Conservation (phyloP, 30 jellyfish, hydroid and myxozoan genomes). For the Sanderia malayensis region DNA sequence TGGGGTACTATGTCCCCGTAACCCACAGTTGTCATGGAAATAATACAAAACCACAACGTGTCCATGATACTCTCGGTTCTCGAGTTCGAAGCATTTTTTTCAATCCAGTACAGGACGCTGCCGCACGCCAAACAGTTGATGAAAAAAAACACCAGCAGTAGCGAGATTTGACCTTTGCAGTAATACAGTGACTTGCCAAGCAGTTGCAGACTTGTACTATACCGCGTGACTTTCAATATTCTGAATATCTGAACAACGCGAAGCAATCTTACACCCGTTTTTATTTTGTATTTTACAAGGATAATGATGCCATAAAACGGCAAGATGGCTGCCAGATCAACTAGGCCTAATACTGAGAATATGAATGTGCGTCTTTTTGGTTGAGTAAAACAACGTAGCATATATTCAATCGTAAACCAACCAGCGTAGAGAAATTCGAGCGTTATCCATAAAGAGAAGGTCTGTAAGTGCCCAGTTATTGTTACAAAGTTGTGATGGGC, state of each 20-base stretch:
- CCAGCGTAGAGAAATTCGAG: slow-evolving; percentile 37
- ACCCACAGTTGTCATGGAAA: slow-evolving; percentile 82
- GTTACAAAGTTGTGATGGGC: neutral
- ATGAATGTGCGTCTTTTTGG: slow-evolving; percentile 21
- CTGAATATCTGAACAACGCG: slow-evolving; percentile 50
- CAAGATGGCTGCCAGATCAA: slow-evolving; percentile 46
- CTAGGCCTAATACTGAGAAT: slow-evolving; percentile 52
- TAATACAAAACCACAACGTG: slow-evolving; percentile 64
- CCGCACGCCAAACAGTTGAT: slow-evolving; percentile 61
- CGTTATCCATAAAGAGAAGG: slow-evolving; percentile 9
- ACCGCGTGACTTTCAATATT: slow-evolving; percentile 47
- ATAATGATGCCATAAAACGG: slow-evolving; percentile 29
- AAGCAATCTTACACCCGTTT: slow-evolving; percentile 22
- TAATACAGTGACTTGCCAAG: slow-evolving; percentile 44
- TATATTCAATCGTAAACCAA: slow-evolving; percentile 59
- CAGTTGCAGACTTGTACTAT: slow-evolving; percentile 53
- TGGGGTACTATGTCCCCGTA: slow-evolving; percentile 70
- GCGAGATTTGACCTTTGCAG: slow-evolving; percentile 62
- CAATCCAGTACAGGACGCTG: slow-evolving; percentile 50
- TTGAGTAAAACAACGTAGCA: slow-evolving; percentile 28
- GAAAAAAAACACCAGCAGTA: slow-evolving; percentile 44
- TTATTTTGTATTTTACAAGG: neutral
- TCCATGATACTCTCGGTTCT: slow-evolving; percentile 41
- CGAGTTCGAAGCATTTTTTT: slow-evolving; percentile 12
- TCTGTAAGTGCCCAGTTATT: neutral